These are phyloP conservation scores for Hofmannophila pseudospretella DNA, from an alignment of 2,888 invertebrate species.

Conservation along the genomic window DNA sequence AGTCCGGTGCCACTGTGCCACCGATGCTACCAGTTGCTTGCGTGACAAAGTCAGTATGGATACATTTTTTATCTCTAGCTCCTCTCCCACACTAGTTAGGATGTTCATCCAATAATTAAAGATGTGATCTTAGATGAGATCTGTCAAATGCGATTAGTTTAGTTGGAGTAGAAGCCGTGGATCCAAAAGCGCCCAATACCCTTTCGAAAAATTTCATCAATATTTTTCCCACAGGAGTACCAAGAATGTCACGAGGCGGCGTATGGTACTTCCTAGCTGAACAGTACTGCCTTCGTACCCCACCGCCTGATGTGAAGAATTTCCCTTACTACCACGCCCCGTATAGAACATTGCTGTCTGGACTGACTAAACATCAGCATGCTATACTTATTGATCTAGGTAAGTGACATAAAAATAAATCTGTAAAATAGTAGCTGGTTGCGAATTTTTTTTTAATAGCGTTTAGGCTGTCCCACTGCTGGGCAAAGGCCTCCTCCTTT, in stretches of 20 bases:
- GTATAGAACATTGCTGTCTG: constrained; percentile 88
- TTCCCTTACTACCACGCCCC: constrained; percentile 88
- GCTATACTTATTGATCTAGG: constrained; percentile 97
- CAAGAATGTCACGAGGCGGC: constrained; percentile 89
- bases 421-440: neutral
- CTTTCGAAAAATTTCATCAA: too few relatives aligned
- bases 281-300: constrained; percentile 84
- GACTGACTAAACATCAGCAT: constrained; percentile 96
- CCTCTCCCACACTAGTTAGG: too few relatives aligned
- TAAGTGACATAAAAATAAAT: too few relatives aligned
- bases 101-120: neutral
- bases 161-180: too few relatives aligned
- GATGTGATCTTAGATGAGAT: neutral
- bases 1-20: too few relatives aligned
- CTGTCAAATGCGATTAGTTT: too few relatives aligned
- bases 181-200: too few relatives aligned
- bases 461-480: too few relatives aligned
- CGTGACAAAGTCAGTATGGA: too few relatives aligned
- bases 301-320: constrained; percentile 82
- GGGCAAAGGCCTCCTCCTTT: too few relatives aligned
- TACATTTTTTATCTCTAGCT: too few relatives aligned
- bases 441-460: neutral
- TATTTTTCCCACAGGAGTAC: constrained; percentile 81
- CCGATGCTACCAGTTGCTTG: too few relatives aligned
- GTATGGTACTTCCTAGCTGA: constrained; percentile 96